Evolutionary conservation across 1,140 invertebrate genomes (phyloP).

Genomic region (Nomia melanderi): DNA sequence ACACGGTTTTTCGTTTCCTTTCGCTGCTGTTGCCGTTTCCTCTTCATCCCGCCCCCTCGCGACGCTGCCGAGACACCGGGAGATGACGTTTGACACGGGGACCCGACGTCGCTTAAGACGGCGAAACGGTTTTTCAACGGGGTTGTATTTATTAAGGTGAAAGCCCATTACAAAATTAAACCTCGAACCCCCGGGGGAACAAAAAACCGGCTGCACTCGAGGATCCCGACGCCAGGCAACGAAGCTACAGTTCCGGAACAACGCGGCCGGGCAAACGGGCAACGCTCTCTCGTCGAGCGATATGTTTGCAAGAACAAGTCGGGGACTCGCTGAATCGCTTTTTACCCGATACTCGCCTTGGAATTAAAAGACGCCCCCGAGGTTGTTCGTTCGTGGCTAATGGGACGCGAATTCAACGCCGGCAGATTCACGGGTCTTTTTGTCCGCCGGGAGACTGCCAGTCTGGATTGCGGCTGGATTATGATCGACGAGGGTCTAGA

Average conservation of each 20-base stretch:
- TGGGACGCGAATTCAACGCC: background rate
- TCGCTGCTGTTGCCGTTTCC: too few relatives aligned
- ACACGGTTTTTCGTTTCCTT: background rate
- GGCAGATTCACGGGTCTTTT: background rate
- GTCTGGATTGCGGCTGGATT: too few relatives aligned
- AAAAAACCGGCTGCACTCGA: background rate
- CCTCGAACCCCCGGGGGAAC: background rate
- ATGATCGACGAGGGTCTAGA: too few relatives aligned
- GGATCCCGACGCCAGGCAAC: background rate
- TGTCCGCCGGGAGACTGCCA: background rate
- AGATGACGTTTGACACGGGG: background rate
- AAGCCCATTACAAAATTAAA: constrained; percentile 31
- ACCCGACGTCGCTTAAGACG: background rate
- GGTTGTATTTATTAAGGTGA: constrained; percentile 10
- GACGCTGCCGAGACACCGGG: too few relatives aligned
- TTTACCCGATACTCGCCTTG: background rate
- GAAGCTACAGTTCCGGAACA: background rate
- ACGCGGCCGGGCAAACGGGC: background rate
- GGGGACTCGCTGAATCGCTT: background rate
- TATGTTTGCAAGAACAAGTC: background rate
- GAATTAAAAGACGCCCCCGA: background rate
- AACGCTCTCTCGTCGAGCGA: background rate
- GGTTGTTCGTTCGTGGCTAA: too few relatives aligned
- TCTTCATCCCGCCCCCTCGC: background rate
- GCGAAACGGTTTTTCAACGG: background rate